Base-by-base conservation (phyloP, 2,888 invertebrate species). In the Eristalis pertinax region DNA sequence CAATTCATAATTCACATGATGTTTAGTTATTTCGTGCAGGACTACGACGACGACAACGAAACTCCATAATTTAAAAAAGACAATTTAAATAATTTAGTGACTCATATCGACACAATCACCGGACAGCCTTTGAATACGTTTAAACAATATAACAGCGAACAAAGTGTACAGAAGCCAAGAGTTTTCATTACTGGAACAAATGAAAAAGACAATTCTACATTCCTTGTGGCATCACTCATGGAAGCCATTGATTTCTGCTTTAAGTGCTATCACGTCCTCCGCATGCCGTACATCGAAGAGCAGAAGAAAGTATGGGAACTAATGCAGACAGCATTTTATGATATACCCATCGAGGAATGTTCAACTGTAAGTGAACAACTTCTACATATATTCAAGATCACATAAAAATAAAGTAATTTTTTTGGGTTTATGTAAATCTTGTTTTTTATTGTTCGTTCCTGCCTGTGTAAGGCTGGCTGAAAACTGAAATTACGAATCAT, bases 181-280 rank as follows among this genome's bases (percentile, higher is more conserved):
- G 65, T 69, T 10, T 70, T 81, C 11, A 60, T 43, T 2, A 26
- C 35, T 4, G 81, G 81, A n/a, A 64, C 29, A 7, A 64, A 15
- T 13, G 7, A 24, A 7, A 64, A 70, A 0, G 65, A 67, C 4
- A 67, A 62, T 11, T 13, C 1, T 76, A 4, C 56, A 62, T 67
- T n/a, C 8, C 1, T 4, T 0, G 58, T 76, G 70, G 65, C 72
- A 1, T 62, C 32, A 7, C 50, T 38, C 0, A 19, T 72, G 10
- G 67, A 62, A 10, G 82, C 82, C 1, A 41, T 82, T 15, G 82
- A 82, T 62, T 82, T 82, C n/a, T 82, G 76, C 29, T 82, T 82
- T 50, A 82, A 76, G 43, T 82, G 65, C 29, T 72, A 62, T 4
- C 65, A 50, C 1, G 62, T 35, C 11, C 11, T 82, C 5, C 50